A percentile compares a stretch with the other conserved stretches of the same genome.
phyloP scores from a whole-genome alignment of 2,797 vertebrate genomes.

The Sebastes paucispinis region DNA sequence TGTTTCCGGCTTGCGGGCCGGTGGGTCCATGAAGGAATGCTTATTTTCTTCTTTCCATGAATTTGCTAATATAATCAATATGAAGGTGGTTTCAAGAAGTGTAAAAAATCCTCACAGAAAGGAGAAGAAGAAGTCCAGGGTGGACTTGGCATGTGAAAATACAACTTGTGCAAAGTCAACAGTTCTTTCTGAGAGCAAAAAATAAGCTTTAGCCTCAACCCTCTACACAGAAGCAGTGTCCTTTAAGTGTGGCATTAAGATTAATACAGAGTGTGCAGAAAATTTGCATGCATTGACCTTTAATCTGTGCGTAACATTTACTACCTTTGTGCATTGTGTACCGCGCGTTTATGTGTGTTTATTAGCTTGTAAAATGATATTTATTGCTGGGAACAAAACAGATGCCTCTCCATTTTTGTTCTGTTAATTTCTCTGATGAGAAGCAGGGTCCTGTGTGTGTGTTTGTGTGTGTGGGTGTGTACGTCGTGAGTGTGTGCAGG shows the following conservation, averaged over 20 bases:
- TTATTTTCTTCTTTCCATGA: slow-evolving; percentile 26
- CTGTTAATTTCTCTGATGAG: slow-evolving; percentile 12
- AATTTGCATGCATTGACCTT: slow-evolving; percentile 49
- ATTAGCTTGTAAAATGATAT: background rate
- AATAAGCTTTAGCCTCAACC: background rate
- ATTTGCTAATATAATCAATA: slow-evolving; percentile 50
- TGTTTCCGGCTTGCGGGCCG: slow-evolving; percentile 31
- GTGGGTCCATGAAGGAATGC: slow-evolving; percentile 53
- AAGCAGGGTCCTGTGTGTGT: background rate
- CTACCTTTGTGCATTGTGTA: slow-evolving; percentile 2
- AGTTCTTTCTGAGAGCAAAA: slow-evolving; percentile 5
- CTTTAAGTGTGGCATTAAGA: background rate
- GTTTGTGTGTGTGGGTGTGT: background rate
- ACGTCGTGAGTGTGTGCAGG: background rate
- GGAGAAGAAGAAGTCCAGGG: slow-evolving; percentile 9
- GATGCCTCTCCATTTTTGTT: background rate
- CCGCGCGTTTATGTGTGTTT: background rate
- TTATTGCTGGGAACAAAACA: slow-evolving; percentile 4
- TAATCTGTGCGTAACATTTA: slow-evolving; percentile 9
- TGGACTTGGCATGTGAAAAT: slow-evolving; percentile 21
- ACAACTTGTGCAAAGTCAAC: slow-evolving; percentile 22
- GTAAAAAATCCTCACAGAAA: slow-evolving; percentile 9
- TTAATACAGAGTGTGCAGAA: slow-evolving; percentile 11
- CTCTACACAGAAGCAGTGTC: background rate
- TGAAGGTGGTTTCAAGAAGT: slow-evolving; percentile 16